Percentiles rank a stretch among this genome's conserved stretches.
These are phyloP conservation scores for Calameuta idolon DNA, from an alignment of 2,888 invertebrate genomes.

Conservation along the genomic window DNA sequence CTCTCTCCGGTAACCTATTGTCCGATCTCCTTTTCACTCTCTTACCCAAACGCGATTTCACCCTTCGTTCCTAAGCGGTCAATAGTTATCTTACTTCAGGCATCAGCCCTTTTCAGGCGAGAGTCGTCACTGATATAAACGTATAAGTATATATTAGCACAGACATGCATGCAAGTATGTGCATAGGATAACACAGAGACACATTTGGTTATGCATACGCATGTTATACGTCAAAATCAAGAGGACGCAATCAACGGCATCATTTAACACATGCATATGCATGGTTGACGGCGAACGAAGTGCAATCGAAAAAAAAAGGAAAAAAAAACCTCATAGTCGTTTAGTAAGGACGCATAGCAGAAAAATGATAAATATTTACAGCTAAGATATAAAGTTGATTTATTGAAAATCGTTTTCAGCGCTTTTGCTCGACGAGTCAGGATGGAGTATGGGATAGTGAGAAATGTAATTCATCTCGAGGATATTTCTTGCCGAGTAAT, in stretches of 20 bases:
- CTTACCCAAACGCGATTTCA: not conserved
- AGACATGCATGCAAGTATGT: not conserved
- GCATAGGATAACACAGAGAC: not conserved
- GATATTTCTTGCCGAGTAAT: not conserved
- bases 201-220: not conserved
- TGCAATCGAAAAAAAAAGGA: not conserved
- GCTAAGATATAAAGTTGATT: not conserved
- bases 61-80: not conserved
- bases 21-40: not conserved
- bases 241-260: not conserved
- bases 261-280: not conserved
- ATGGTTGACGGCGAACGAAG: not conserved
- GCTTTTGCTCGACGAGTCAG: not conserved
- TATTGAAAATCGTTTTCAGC: not conserved
- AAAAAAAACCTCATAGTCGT: not conserved
- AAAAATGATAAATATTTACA: too few relatives aligned
- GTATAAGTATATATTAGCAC: not conserved
- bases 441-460: too few relatives aligned
- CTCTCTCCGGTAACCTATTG: not conserved
- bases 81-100: not conserved
- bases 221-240: not conserved
- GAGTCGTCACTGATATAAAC: not conserved
- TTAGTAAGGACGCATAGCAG: not conserved
- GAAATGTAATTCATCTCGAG: not conserved
- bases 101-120: not conserved